Conservation (phyloP, 2,888 invertebrate genomes). For the Macaria notata region DNA sequence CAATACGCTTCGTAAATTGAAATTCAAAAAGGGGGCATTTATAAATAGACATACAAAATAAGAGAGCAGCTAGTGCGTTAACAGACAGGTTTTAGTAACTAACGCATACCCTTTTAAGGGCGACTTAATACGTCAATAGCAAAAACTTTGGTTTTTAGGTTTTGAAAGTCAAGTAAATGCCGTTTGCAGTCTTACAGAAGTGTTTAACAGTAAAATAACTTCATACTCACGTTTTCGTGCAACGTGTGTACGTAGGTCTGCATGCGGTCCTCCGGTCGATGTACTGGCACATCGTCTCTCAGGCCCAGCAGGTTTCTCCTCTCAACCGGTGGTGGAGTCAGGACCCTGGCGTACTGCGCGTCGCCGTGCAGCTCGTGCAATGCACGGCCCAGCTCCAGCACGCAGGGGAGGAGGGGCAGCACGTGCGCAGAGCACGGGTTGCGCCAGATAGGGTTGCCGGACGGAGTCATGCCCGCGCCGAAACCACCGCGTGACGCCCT, state of each 20-base stretch:
- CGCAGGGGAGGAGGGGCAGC: constrained; percentile 89
- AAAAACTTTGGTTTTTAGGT: too few relatives aligned
- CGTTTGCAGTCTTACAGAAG: too few relatives aligned
- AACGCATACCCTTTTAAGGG: too few relatives aligned
- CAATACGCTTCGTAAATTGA: too few relatives aligned
- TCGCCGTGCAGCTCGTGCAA: constrained; percentile 91
- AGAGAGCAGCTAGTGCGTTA: too few relatives aligned
- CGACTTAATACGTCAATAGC: too few relatives aligned
- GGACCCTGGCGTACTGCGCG: constrained; percentile 86
- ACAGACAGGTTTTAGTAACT: too few relatives aligned
- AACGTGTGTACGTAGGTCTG: constrained; percentile 90
- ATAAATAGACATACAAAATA: too few relatives aligned
- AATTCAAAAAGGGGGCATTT: too few relatives aligned
- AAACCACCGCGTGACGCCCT: constrained; percentile 93
- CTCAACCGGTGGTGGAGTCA: constrained; percentile 89
- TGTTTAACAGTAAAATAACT: too few relatives aligned
- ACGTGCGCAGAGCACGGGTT: constrained; percentile 94
- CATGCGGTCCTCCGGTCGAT: constrained; percentile 90
- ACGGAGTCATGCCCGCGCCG: constrained; percentile 87
- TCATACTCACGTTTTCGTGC: constrained; percentile 86
- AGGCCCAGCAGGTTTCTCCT: constrained; percentile 88
- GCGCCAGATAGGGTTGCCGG: constrained; percentile 90
- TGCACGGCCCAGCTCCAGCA: constrained; percentile 89
- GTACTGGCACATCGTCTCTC: constrained; percentile 76
- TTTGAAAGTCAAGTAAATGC: too few relatives aligned